phyloP scores from a whole-genome alignment of 1,140 invertebrate species.

The Pectinophora gossypiella region DNA sequence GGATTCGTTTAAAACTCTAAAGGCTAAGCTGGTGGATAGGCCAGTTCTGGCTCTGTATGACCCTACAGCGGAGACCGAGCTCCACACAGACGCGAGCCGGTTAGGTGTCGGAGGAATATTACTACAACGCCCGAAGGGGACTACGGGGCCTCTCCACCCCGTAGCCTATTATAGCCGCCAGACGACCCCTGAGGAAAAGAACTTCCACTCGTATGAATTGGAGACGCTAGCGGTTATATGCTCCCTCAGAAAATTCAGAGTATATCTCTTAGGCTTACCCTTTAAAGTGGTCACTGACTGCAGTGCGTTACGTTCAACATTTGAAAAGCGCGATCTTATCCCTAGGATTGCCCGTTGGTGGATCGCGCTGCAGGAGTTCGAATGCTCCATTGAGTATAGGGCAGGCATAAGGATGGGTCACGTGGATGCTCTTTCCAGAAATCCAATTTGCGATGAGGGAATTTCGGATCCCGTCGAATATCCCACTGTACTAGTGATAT shows the following conservation, averaged over 20 bases:
- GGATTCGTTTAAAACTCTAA: too few species aligned
- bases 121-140: too few species aligned
- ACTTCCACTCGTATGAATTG: constrained; percentile 38
- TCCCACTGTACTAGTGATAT: constrained; percentile 1
- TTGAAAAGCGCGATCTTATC: constrained; percentile 27
- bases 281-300: constrained; percentile 54
- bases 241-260: constrained; percentile 31
- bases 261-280: constrained; percentile 38
- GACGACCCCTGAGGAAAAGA: too few species aligned
- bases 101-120: too few species aligned
- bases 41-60: too few species aligned
- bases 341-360: constrained; percentile 28
- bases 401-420: constrained; percentile 15
- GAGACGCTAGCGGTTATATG: constrained; percentile 33
- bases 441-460: neutral
- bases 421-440: constrained; percentile 10
- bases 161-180: too few species aligned
- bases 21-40: too few species aligned
- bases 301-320: constrained; percentile 28
- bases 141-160: too few species aligned
- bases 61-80: too few species aligned
- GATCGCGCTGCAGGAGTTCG: constrained; percentile 30
- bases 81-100: too few species aligned
- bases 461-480: neutral
- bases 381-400: constrained; percentile 31